Evolutionary conservation across 2,113 vertebrate species (phyloP), one percentile per base, ranked within the genome.

Genomic region (Callopanchax toddi): DNA sequence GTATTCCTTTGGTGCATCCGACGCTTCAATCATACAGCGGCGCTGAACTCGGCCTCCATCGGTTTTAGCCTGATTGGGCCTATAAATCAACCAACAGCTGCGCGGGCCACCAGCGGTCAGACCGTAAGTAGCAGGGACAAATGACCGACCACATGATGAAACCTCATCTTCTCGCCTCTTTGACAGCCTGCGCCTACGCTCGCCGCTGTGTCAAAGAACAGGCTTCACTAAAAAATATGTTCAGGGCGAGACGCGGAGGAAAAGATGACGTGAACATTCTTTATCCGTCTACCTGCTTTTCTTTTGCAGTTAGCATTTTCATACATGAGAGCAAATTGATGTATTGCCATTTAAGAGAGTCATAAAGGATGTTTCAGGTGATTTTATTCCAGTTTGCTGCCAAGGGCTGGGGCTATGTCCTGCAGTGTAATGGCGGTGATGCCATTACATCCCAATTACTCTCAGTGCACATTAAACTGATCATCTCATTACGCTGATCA

Each of bases 71-170:
- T 53, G 72, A 78, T 63, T 49, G 40, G 56, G 67, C 48, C 65
- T 72, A 71, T 71, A 65, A 79, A 74, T 83, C 49, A 59, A 68
- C 46, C 11, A 16, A 48, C 70, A 73, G 63, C 57, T 75, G 63
- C 66, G 69, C 36, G 2, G 64, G 58, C 18, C 58, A 58, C 26
- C 54, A 55, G 51, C 36, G 12, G 44, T 62, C 68, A 69, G 65
- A 45, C 26, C 17, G 7, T 37, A n/a, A 70, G 64, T 32, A 62
- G 61, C 21, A 61, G 12, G 15, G 62, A 60, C 39, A 68, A 66
- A 70, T 64, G 39, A 67, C 23, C 21, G 55, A 60, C 60, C 49
- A 44, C 44, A 40, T 64, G 55, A 73, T 63, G 62, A 67, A 76
- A 58, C 6, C 62, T 67, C 51, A 66, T 76, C 46, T 45, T 76